phyloP scores from a whole-genome alignment of 2,888 invertebrate genomes.

The Napeogenes inachia region DNA sequence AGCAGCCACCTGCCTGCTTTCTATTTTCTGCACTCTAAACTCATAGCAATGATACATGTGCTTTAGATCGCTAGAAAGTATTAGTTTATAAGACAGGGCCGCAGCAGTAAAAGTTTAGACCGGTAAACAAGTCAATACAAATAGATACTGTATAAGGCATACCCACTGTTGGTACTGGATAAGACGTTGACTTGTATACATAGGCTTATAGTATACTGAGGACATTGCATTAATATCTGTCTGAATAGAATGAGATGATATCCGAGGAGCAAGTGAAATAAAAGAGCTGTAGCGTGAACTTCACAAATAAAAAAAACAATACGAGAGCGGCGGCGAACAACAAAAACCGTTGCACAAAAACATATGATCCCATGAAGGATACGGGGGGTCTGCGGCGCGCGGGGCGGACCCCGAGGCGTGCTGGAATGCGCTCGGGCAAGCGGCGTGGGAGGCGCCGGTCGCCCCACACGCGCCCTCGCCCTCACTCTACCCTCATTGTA shows the following conservation, averaged over 20 bases:
- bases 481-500: slow-evolving; percentile 60
- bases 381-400: slow-evolving; percentile 52
- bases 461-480: slow-evolving; percentile 50
- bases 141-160: no score
- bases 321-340: slow-evolving; percentile 72
- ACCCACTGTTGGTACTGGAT: no score
- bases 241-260: slow-evolving; percentile 55
- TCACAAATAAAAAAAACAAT: slow-evolving; percentile 63
- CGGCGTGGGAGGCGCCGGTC: slow-evolving; percentile 74
- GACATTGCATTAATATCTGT: slow-evolving; percentile 29
- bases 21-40: no score
- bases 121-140: no score
- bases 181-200: background rate
- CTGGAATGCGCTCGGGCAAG: slow-evolving; percentile 75
- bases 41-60: no score
- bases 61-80: no score
- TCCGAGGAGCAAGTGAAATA: slow-evolving; percentile 63
- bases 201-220: background rate
- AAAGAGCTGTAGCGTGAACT: slow-evolving; percentile 73
- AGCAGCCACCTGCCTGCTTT: no score
- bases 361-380: slow-evolving; percentile 76
- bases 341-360: slow-evolving; percentile 78
- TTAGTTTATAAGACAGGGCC: no score
- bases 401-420: slow-evolving; percentile 68
- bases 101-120: no score